phyloP scores from a whole-genome alignment of 2,888 invertebrate species.

The Spicauda simplicius region DNA sequence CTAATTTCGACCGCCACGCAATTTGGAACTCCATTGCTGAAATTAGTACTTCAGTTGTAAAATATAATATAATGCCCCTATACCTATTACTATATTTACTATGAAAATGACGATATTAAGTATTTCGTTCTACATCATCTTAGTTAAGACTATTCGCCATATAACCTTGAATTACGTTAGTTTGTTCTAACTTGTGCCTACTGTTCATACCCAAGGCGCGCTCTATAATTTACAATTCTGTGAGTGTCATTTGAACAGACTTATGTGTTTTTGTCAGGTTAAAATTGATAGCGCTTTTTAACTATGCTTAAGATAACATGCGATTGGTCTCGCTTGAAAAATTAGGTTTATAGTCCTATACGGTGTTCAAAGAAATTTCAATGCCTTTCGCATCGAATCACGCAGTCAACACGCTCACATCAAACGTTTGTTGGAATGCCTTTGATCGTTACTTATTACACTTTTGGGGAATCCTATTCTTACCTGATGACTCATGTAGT shows the following conservation, averaged over 20 bases:
- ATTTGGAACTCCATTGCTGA: too few species aligned
- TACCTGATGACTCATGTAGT: conserved; percentile 11
- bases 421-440: conserved; percentile 38
- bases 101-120: too few species aligned
- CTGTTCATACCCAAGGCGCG: too few species aligned
- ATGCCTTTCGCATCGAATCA: conserved; percentile 42
- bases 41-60: too few species aligned
- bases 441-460: conserved; percentile 33
- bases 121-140: too few species aligned
- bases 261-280: conserved; percentile 59
- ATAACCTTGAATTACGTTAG: too few species aligned
- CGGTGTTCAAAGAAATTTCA: conserved; percentile 48
- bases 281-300: conserved; percentile 61
- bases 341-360: conserved; percentile 64
- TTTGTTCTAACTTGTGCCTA: too few species aligned
- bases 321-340: conserved; percentile 46
- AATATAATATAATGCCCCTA: too few species aligned
- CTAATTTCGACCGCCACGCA: too few species aligned
- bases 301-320: conserved; percentile 32
- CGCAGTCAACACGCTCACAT: conserved; percentile 41
- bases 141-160: too few species aligned
- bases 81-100: too few species aligned
- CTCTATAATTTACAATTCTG: too few species aligned
- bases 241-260: conserved; percentile 56
- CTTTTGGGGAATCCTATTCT: conserved; percentile 22